These are phyloP conservation scores for Microplitis demolitor DNA, from an alignment of 1,140 invertebrate genomes.

Conservation along the genomic window DNA sequence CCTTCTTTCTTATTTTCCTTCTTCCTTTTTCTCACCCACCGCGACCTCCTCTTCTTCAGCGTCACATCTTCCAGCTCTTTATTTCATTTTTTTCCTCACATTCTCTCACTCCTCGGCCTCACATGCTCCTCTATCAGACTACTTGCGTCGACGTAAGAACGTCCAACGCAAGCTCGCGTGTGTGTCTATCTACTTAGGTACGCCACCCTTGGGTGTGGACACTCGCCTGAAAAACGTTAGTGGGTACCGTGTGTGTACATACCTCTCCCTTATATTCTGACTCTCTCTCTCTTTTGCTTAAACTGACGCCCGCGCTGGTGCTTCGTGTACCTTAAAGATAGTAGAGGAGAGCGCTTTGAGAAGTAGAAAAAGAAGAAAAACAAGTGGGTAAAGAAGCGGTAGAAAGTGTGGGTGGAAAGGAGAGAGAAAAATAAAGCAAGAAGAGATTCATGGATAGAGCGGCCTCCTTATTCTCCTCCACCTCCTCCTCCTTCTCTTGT, in stretches of 20 bases:
- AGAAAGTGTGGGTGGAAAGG: background rate
- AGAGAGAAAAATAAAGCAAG: no score
- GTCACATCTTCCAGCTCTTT: constrained; percentile 18
- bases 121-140: background rate
- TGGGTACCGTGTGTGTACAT: constrained; percentile 6
- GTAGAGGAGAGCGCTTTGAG: constrained; percentile 18
- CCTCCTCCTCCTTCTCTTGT: no score
- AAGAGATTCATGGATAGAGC: no score
- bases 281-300: no score
- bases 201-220: constrained; percentile 22
- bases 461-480: no score
- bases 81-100: constrained; percentile 1
- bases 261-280: background rate
- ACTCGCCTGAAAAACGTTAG: constrained; percentile 8
- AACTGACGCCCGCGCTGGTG: no score
- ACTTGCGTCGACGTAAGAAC: background rate
- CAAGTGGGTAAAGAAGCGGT: background rate
- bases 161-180: constrained; percentile 19
- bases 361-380: constrained; percentile 7
- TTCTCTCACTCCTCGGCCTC: background rate
- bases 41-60: constrained; percentile 21
- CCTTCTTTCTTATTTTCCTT: constrained; percentile 44
- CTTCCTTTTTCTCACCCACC: constrained; percentile 38
- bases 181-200: constrained; percentile 27
- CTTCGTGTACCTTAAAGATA: background rate